Conservation (phyloP, 2,113 vertebrate genomes). For the Urocynchramus pylzowi region DNA sequence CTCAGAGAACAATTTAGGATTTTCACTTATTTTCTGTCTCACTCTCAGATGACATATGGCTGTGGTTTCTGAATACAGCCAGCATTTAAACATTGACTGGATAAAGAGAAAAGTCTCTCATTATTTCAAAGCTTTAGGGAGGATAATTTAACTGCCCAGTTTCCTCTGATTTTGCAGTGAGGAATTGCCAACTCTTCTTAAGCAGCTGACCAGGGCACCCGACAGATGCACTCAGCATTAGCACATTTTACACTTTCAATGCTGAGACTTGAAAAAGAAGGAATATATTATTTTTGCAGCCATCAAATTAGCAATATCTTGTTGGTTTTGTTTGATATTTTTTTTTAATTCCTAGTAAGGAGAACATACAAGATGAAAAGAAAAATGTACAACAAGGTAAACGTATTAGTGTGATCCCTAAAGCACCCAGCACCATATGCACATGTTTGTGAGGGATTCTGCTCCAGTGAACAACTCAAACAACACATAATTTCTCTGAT, state of each 20-base stretch:
- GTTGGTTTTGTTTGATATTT: neutral
- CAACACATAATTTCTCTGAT: slow-evolving; percentile 16
- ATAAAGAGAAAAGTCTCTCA: neutral
- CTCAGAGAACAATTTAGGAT: neutral
- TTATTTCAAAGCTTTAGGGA: neutral
- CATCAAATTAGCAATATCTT: neutral
- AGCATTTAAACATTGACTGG: neutral
- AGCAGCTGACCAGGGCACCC: neutral
- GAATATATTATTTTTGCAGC: neutral
- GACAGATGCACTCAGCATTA: neutral
- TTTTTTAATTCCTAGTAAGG: neutral
- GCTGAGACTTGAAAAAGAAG: neutral
- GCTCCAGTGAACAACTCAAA: slow-evolving; percentile 8
- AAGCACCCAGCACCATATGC: neutral
- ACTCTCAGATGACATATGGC: neutral
- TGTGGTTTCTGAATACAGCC: neutral
- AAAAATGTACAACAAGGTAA: neutral
- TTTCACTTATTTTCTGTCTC: neutral
- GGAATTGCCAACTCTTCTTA: neutral
- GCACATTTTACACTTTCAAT: neutral
- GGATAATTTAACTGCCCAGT: neutral
- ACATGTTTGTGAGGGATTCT: neutral
- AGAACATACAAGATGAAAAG: neutral
- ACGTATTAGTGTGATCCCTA: neutral
- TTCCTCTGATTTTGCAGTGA: neutral